Percentiles rank a stretch among this genome's conserved stretches.
phyloP scores from a whole-genome alignment of 1,140 invertebrate species.

The Drepana arcuata region DNA sequence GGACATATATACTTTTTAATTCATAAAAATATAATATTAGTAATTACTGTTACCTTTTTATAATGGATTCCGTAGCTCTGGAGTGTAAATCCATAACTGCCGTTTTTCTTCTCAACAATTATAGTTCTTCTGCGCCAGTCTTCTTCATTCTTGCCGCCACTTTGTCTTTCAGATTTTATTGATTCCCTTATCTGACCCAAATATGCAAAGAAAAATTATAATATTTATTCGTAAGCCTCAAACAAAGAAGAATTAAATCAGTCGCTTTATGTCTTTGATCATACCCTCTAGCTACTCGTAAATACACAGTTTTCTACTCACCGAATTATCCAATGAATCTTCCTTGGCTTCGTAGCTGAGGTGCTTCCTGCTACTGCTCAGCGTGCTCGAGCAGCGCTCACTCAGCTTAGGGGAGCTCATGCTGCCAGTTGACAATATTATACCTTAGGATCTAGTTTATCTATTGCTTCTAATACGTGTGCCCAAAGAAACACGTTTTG shows the following conservation, averaged over 20 bases:
- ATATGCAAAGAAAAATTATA: too few relatives aligned
- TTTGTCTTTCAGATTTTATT: conserved; percentile 83
- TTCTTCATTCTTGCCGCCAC: conserved; percentile 80
- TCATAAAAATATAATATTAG: too few relatives aligned
- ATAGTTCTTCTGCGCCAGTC: conserved; percentile 89
- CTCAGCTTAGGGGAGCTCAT: conserved; percentile 61
- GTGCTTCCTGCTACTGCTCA: conserved; percentile 52
- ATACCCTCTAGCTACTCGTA: too few relatives aligned
- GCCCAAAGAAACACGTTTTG: background rate
- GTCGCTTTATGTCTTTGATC: too few relatives aligned
- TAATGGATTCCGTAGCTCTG: conserved; percentile 97
- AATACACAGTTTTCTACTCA: too few relatives aligned
- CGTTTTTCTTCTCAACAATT: conserved; percentile 91
- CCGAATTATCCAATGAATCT: conserved; percentile 56
- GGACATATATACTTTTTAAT: too few relatives aligned
- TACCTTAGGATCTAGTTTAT: background rate
- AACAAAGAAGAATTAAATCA: too few relatives aligned
- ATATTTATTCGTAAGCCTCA: too few relatives aligned
- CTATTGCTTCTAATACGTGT: background rate
- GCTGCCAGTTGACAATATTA: background rate
- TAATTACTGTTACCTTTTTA: conserved; percentile 86
- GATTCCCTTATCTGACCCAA: conserved; percentile 84
- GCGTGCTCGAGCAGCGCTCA: conserved; percentile 47
- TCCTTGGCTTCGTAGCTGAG: conserved; percentile 50
- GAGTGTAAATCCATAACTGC: conserved; percentile 94